These are phyloP conservation scores for Drosophila takahashii DNA, from an alignment of 1,140 invertebrate species.

Conservation along the genomic window DNA sequence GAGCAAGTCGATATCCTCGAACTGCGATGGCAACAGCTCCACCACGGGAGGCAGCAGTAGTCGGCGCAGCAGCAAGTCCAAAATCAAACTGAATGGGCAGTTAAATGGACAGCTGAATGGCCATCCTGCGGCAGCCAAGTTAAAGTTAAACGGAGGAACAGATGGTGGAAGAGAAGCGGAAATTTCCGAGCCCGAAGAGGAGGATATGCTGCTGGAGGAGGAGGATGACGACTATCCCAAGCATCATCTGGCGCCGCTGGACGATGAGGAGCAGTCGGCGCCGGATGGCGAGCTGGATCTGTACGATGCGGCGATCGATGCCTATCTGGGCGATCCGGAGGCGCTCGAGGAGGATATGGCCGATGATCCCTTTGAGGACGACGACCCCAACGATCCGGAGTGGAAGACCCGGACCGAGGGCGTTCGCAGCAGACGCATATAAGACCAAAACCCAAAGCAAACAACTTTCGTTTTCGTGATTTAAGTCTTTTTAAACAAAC, in stretches of 20 bases:
- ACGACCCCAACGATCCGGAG: slow-evolving; percentile 93
- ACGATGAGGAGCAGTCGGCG: slow-evolving; percentile 51
- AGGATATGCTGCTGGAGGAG: slow-evolving; percentile 56
- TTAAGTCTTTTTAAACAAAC: slow-evolving; percentile 40
- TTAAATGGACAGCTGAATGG: slow-evolving; percentile 33
- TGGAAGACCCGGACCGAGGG: slow-evolving; percentile 85
- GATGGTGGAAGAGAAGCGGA: slow-evolving; percentile 1
- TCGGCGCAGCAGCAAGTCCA: slow-evolving; percentile 65
- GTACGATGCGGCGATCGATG: slow-evolving; percentile 59
- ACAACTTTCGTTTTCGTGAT: slow-evolving; percentile 52
- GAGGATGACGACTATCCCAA: slow-evolving; percentile 72
- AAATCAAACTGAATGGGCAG: slow-evolving; percentile 37
- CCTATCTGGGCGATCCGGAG: slow-evolving; percentile 59
- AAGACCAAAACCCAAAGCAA: slow-evolving; percentile 62
- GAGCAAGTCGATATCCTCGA: slow-evolving; percentile 69
- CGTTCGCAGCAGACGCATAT: slow-evolving; percentile 52
- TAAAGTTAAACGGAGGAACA: slow-evolving; percentile 15
- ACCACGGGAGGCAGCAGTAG: slow-evolving; percentile 30
- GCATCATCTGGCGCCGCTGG: slow-evolving; percentile 71
- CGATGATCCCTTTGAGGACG: slow-evolving; percentile 86
- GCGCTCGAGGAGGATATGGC: slow-evolving; percentile 85
- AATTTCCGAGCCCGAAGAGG: slow-evolving; percentile 52
- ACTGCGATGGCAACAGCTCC: slow-evolving; percentile 43
- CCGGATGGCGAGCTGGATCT: slow-evolving; percentile 15
- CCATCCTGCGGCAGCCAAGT: slow-evolving; percentile 2